Evolutionary conservation across 1,140 invertebrate species (phyloP), one percentile per base, ranked within the genome.

Genomic region (Vanessa atalanta): DNA sequence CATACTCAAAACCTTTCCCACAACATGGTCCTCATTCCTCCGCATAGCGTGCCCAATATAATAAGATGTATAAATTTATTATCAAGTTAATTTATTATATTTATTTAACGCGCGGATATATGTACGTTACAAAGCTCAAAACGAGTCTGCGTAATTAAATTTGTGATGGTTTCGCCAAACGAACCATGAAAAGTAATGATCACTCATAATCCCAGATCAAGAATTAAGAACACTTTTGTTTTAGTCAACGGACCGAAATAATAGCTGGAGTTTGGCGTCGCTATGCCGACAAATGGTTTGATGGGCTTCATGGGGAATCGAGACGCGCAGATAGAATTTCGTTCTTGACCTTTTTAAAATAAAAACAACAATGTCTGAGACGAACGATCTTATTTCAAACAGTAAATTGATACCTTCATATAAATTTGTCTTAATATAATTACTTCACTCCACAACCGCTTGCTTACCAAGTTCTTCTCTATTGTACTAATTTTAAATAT

Each of bases 241-340:
- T 85, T 80, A 86, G 81, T 81, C 84, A 88, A 84, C 83, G 83
- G 83, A 83, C 79, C 81, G 87, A 83, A 90, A 90, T 90, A 90
- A 90, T 87, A 83, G 83, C 79, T 80, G 73, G 83, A 89, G 85
- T 88, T 83, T 82, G 77, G 70, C 82, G 86, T 86, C 83, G 83
- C 83, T 75, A 88, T 90, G 83, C 81, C 88, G 78, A 88, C 84
- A 85, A 86, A 86, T 87, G 83, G 83, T 88, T 83, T 88, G 82
- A 88, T 82, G 74, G 83, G 85, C 85, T 88, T 88, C 87, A 84
- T 37, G 31, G 70, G 48, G 51, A 68, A 63, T 65, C 23, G 67
- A 65, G 57, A 70, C 48, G 63, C 51, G 48, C 31, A 16, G 60
- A 74, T 70, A 47, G 16, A 60, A 67, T 72, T 65, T 72, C 60